Conservation (phyloP, 2,797 vertebrate species). For the Sebastes nivosus region DNA sequence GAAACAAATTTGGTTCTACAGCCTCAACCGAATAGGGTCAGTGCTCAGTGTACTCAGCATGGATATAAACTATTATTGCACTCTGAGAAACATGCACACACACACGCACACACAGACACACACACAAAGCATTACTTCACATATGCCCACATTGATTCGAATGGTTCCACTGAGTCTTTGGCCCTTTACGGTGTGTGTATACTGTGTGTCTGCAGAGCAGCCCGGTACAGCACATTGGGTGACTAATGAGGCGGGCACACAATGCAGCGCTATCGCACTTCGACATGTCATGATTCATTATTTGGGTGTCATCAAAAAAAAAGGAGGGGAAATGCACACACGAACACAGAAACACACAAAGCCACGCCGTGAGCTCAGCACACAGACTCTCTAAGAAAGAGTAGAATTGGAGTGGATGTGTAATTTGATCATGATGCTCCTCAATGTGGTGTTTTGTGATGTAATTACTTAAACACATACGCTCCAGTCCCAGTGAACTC, state of each 20-base stretch:
- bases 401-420: neutral
- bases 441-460: neutral
- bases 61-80: neutral
- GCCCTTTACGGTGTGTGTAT: neutral
- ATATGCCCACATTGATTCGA: constrained; percentile 17
- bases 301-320: constrained; percentile 35
- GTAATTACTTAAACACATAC: neutral
- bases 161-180: neutral
- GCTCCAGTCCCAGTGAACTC: neutral
- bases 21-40: neutral
- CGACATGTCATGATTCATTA: constrained; percentile 50
- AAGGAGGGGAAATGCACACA: neutral
- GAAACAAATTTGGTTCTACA: neutral
- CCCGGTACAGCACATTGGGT: constrained; percentile 36
- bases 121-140: neutral
- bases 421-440: neutral
- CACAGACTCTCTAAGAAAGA: neutral
- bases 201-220: constrained; percentile 2
- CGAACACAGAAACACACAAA: neutral
- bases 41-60: neutral
- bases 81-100: neutral
- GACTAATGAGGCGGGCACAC: constrained; percentile 53
- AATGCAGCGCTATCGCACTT: constrained; percentile 28
- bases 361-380: neutral
- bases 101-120: neutral